Base-by-base conservation (phyloP, 2,888 invertebrate genomes). In the Willowsia nigromaculata region DNA sequence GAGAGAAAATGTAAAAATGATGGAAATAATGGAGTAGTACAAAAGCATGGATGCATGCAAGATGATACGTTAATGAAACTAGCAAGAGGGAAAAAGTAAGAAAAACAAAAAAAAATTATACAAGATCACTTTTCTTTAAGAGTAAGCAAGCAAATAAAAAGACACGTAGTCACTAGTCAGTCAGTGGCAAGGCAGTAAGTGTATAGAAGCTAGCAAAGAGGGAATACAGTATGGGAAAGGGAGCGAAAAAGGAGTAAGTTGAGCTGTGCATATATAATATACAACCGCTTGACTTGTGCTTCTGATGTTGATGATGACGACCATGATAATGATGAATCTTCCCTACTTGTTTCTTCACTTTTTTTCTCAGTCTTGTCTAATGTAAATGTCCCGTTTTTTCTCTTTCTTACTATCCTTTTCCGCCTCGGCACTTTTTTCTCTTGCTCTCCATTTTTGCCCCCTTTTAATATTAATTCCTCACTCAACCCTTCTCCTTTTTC, bases 41-140 rank as follows among this genome's bases (percentile, higher is more conserved):
- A 87, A 87, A 86, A 74, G 71, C 81, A 71, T 30, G 71, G 87
- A 81, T 71, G 87, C 81, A 87, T 87, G 87, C 56, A 83, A 47
- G 88, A 88, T 88, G 88, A 88, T 88, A 88, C 88, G 88, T 88
- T 88, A 88, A 88, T 88, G 88, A 88, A 88, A 88, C 88, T 82
- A 82, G 88, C 71, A 88, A 88, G 71, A 82, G 30, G 47, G 47
- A 74, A 25, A 71, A 85, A 74, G 30, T 65, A 85, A 76, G 25
- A 56, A 50, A 84, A 53, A 33, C 22, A 83, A 22, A 74, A 56
- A 84, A 56, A 76, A 27, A 76, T 30, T 33, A 33, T 80, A 56
- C 56, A 56, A 33, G 76, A 85, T 85, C 76, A 76, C 62, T 85
- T 85, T 85, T 85, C 47, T 76, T 62, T 71, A 18, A 83, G 53